Percentiles rank a stretch among this genome's conserved stretches.
Conservation (phyloP, 2,113 vertebrate species). For the Poicephalus gulielmi region DNA sequence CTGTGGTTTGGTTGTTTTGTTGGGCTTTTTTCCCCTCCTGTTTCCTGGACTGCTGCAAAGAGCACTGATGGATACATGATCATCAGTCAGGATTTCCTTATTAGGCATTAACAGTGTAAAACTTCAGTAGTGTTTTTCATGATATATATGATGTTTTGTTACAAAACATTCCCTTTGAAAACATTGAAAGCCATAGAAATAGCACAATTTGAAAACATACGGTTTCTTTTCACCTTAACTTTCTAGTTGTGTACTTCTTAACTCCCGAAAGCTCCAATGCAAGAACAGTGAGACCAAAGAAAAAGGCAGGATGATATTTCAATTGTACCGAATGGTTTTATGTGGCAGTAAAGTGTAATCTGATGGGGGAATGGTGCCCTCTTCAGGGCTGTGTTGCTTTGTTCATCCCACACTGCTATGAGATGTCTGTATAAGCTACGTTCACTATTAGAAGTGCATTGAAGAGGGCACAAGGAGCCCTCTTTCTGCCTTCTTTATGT, state of each 20-base stretch:
- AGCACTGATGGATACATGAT: not conserved
- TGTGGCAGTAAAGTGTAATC: not conserved
- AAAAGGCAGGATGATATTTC: not conserved
- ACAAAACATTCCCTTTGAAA: not conserved
- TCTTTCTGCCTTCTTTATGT: not conserved
- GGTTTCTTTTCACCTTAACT: not conserved
- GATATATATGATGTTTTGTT: not conserved
- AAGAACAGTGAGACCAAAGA: not conserved
- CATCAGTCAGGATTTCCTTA: not conserved
- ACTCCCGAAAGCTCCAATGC: not conserved
- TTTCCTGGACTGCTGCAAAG: not conserved
- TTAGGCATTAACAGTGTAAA: not conserved
- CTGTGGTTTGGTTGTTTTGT: not conserved
- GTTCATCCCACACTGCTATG: not conserved
- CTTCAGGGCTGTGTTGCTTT: not conserved
- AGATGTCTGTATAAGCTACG: fast-evolving
- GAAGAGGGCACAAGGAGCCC: not conserved
- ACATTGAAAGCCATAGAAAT: not conserved
- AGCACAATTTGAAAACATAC: fast-evolving
- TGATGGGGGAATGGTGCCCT: conserved; percentile 15
- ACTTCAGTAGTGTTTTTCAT: not conserved
- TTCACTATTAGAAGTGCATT: not conserved
- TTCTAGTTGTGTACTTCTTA: not conserved
- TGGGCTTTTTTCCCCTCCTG: not conserved
- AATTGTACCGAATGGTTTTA: not conserved